These are phyloP conservation scores for Calosoma granatense DNA, from an alignment of 1,140 invertebrate species.

Conservation along the genomic window DNA sequence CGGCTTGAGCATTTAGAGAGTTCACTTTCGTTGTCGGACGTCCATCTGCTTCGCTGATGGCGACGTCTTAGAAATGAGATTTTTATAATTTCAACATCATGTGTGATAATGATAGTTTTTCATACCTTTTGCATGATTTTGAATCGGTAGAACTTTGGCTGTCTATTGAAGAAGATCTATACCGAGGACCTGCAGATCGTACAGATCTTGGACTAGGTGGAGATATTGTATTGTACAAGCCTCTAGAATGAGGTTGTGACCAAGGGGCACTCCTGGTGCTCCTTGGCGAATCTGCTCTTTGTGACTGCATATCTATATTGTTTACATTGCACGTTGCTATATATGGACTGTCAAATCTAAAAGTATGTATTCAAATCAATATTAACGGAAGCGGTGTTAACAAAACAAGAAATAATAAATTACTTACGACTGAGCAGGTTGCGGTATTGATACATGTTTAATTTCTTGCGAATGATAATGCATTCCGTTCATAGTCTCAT, in stretches of 20 bases:
- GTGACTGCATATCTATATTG: slow-evolving; percentile 24
- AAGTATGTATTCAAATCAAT: slow-evolving; percentile 6
- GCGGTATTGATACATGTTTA: slow-evolving; percentile 49
- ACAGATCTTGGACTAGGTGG: slow-evolving; percentile 53
- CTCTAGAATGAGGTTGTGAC: slow-evolving; percentile 57
- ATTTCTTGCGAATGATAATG: slow-evolving; percentile 40
- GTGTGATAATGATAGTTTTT: background rate
- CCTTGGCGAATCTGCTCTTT: slow-evolving; percentile 54
- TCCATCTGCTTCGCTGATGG: slow-evolving; percentile 58
- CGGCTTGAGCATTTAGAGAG: slow-evolving; percentile 69
- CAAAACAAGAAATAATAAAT: slow-evolving; percentile 5
- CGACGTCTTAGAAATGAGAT: slow-evolving; percentile 15
- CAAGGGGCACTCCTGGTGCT: slow-evolving; percentile 79
- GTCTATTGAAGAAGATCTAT: slow-evolving; percentile 59
- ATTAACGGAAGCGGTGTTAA: too few relatives aligned
- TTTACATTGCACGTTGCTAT: slow-evolving; percentile 38
- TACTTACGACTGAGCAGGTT: slow-evolving; percentile 46
- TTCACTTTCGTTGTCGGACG: slow-evolving; percentile 83
- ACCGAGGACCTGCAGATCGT: slow-evolving; percentile 46
- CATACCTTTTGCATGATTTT: slow-evolving; percentile 49
- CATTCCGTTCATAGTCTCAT: slow-evolving; percentile 44
- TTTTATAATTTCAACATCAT: background rate
- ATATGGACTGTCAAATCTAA: slow-evolving; percentile 39
- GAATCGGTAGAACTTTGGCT: slow-evolving; percentile 77
- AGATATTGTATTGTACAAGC: slow-evolving; percentile 54